Evolutionary conservation across 1,140 invertebrate genomes (phyloP).

Genomic region (Parapsyche elsis): DNA sequence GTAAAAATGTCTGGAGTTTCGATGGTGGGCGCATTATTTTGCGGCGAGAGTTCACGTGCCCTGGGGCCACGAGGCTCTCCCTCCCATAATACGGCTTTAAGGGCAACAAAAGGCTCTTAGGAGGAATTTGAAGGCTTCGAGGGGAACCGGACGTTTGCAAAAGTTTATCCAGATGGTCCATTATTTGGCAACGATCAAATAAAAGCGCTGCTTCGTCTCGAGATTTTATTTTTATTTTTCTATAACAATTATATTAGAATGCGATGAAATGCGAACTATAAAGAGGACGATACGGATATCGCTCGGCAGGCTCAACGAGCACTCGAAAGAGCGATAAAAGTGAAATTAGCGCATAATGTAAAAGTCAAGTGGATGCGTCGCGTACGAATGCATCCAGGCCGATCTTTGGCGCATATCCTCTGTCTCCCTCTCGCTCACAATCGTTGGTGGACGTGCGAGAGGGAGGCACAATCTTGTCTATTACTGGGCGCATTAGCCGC

Average conservation of each 20-base stretch:
- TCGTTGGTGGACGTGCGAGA: background rate
- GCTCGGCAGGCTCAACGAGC: no score
- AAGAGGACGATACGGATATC: no score
- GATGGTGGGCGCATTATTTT: conserved; percentile 4
- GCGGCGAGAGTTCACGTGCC: conserved; percentile 18
- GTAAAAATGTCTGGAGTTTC: conserved; percentile 31
- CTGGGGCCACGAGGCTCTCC: conserved; percentile 1
- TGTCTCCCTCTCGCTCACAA: background rate
- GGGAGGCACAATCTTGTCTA: conserved; percentile 30
- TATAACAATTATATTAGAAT: no score
- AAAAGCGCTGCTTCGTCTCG: background rate
- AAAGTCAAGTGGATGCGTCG: background rate
- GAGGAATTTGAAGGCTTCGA: conserved; percentile 31
- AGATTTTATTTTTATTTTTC: no score
- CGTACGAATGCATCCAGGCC: conserved; percentile 8
- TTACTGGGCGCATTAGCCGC: conserved; percentile 48
- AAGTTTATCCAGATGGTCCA: conserved; percentile 31
- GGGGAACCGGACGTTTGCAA: conserved; percentile 14
- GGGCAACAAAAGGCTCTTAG: conserved; percentile 36
- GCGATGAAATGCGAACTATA: no score
- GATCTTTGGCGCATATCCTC: conserved; percentile 6
- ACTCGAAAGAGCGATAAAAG: no score
- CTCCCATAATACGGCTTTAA: conserved; percentile 34
- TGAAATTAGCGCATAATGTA: background rate
- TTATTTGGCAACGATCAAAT: conserved; percentile 29